Conservation (phyloP, 2,888 invertebrate genomes). For the Diarsia dahlii region DNA sequence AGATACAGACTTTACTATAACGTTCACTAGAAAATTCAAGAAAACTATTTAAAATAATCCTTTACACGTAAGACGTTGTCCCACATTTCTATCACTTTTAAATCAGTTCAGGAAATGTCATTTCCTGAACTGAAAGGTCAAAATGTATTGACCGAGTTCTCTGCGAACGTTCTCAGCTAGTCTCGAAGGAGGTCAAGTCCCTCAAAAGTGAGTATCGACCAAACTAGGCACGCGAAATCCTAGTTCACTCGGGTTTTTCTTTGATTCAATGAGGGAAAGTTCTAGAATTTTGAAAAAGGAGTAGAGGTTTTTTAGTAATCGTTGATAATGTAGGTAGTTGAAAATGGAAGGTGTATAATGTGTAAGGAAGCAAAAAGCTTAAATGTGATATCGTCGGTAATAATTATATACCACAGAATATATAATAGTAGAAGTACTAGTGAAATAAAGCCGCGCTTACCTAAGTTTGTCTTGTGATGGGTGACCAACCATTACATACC, state of each 20-base stretch:
- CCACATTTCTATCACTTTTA: conserved; percentile 40
- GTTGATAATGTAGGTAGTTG: background rate
- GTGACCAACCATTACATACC: too few species aligned
- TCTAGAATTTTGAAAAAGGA: background rate
- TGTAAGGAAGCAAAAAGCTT: background rate
- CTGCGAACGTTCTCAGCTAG: conserved; percentile 26
- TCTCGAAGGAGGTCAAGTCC: conserved; percentile 53
- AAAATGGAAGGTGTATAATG: background rate
- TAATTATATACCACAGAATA: too few species aligned
- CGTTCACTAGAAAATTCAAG: too few species aligned
- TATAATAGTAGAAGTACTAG: too few species aligned
- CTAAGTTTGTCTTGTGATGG: too few species aligned
- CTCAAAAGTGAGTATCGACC: conserved; percentile 51
- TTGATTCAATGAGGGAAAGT: conserved; percentile 5
- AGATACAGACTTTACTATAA: too few species aligned
- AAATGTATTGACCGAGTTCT: conserved; percentile 55
- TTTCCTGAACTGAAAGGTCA: conserved; percentile 49
- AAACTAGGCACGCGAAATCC: conserved; percentile 46
- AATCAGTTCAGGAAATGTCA: conserved; percentile 23
- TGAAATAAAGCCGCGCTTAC: too few species aligned
- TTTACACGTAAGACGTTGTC: background rate
- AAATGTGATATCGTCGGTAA: background rate
- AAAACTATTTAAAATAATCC: background rate
- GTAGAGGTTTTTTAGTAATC: background rate
- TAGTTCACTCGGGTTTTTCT: conserved; percentile 2